Percentiles rank a stretch among this genome's conserved stretches.
phyloP scores from a whole-genome alignment of 2,888 invertebrate genomes.

The Ypsolopha scabrella region DNA sequence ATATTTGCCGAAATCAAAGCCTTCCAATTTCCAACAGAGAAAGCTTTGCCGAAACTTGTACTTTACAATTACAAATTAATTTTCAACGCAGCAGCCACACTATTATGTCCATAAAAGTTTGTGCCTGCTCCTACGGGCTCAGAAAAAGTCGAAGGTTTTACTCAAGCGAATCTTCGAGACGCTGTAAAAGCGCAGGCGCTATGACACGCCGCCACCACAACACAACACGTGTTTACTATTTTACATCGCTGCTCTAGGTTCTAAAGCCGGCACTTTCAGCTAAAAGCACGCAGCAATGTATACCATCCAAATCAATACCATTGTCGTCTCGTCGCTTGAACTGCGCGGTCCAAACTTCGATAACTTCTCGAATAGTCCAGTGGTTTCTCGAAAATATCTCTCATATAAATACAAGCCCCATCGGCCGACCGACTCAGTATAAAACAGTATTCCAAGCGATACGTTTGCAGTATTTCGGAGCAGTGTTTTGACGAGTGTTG shows the following conservation, averaged over 20 bases:
- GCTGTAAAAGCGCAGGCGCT: background rate
- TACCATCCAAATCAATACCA: background rate
- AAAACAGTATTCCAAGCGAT: slow-evolving; percentile 33
- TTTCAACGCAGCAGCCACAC: too few relatives aligned
- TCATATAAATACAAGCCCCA: slow-evolving; percentile 44
- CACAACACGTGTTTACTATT: background rate
- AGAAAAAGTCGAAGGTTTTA: background rate
- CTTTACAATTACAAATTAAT: too few relatives aligned
- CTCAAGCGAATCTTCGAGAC: slow-evolving; percentile 4
- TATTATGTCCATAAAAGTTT: too few relatives aligned
- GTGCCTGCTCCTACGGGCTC: too few relatives aligned
- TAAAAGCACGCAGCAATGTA: background rate
- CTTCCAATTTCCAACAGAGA: too few relatives aligned
- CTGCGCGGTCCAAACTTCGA: background rate
- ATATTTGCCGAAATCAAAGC: too few relatives aligned
- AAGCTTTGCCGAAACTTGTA: too few relatives aligned
- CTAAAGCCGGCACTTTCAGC: background rate
- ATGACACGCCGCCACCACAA: background rate
- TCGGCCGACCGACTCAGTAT: slow-evolving; percentile 39
- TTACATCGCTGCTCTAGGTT: background rate
- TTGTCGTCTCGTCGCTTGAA: background rate
- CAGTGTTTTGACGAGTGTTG: background rate
- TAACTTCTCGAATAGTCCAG: slow-evolving; percentile 37
- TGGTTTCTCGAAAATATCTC: slow-evolving; percentile 23
- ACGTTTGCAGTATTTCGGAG: slow-evolving; percentile 5